Conservation (phyloP, 2,113 vertebrate species). For the Lates calcarifer region DNA sequence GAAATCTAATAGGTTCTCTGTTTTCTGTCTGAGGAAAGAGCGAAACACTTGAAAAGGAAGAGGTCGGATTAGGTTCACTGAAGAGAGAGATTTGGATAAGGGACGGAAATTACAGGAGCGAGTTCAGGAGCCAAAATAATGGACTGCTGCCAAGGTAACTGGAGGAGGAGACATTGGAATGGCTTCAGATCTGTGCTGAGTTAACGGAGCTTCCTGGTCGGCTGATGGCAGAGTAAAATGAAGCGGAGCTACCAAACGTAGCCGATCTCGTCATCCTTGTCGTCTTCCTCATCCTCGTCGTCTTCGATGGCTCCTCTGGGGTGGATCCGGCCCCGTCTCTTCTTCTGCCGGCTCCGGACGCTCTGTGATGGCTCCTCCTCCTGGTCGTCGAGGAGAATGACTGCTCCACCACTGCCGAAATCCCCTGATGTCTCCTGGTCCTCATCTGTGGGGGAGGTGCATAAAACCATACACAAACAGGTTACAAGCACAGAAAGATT, state of each 20-base stretch:
- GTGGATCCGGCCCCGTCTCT: conserved; percentile 87
- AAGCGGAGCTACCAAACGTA: conserved; percentile 87
- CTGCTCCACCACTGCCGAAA: conserved; percentile 93
- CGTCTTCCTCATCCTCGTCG: conserved; percentile 94
- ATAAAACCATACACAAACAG: conserved; percentile 25
- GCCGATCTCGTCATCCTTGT: conserved; percentile 95
- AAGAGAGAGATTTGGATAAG: conserved; percentile 45
- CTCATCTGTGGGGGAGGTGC: conserved; percentile 83
- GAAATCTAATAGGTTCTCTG: conserved; percentile 53
- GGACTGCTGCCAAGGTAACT: conserved; percentile 64
- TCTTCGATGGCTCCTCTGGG: conserved; percentile 91
- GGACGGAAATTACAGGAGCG: conserved; percentile 50
- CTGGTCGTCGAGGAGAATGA: conserved; percentile 92
- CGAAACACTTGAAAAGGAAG: conserved; percentile 47
- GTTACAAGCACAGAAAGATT: neutral
- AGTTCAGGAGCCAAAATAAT: conserved; percentile 63
- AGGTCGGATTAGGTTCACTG: conserved; percentile 49
- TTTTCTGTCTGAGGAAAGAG: conserved; percentile 58
- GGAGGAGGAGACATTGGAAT: conserved; percentile 81
- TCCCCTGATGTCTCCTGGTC: conserved; percentile 97
- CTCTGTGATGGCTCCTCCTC: conserved; percentile 89
- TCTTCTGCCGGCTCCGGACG: conserved; percentile 85
- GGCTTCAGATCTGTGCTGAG: conserved; percentile 87
- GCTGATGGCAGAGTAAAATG: conserved; percentile 70
- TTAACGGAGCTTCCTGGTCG: conserved; percentile 82